Percentiles rank a stretch among this genome's conserved stretches.
These are phyloP conservation scores for Drosophila anomalata DNA, from an alignment of 2,888 invertebrate species.

Conservation along the genomic window DNA sequence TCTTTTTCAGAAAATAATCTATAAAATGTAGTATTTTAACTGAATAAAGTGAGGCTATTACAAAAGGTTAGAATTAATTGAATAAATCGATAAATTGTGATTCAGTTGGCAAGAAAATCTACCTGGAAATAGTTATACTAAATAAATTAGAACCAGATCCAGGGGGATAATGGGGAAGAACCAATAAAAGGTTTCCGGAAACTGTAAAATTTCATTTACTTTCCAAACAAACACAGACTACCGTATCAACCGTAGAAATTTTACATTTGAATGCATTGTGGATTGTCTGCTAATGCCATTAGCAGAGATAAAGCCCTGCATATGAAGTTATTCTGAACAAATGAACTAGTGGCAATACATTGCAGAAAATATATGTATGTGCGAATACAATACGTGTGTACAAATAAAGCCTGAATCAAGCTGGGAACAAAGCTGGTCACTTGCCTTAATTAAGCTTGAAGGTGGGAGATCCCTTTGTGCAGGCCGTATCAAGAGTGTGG, in stretches of 20 bases:
- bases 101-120: background rate
- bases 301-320: constrained; percentile 21
- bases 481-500: constrained; percentile 2
- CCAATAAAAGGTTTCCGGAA: constrained; percentile 5
- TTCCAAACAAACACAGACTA: background rate
- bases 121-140: background rate
- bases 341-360: background rate
- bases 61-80: too few relatives aligned
- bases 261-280: constrained; percentile 17
- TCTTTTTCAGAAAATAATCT: background rate
- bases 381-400: background rate
- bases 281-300: constrained; percentile 34
- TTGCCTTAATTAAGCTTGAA: constrained; percentile 47
- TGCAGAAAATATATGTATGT: constrained; percentile 19
- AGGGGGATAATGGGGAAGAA: background rate
- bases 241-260: constrained; percentile 21
- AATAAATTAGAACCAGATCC: constrained; percentile 12
- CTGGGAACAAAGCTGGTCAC: constrained; percentile 23
- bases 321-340: background rate
- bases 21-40: background rate
- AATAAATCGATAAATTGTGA: too few relatives aligned
- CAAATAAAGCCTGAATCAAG: constrained; percentile 8
- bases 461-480: constrained; percentile 18
- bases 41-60: too few relatives aligned
- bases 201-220: constrained; percentile 36